Evolutionary conservation across 1,140 invertebrate species (phyloP).

Genomic region (Cydia strobilella): DNA sequence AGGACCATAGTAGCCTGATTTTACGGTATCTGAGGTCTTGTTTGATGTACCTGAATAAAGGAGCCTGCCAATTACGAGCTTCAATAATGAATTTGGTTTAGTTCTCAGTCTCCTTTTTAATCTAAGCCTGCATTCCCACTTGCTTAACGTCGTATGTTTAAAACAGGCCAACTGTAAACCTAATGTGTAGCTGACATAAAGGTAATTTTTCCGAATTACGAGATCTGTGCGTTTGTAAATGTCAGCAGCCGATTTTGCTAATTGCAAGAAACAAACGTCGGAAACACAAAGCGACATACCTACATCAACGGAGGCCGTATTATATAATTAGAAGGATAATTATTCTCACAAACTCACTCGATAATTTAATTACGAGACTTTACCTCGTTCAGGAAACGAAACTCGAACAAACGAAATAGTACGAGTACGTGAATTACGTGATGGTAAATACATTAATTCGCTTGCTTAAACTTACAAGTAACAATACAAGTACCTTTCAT

Average conservation of each 20-base stretch:
- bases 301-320: background rate
- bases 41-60: conserved; percentile 3
- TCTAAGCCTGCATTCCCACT: conserved; percentile 16
- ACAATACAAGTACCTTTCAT: too few relatives aligned
- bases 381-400: background rate
- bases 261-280: conserved; percentile 18
- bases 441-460: background rate
- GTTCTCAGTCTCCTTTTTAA: conserved; percentile 45
- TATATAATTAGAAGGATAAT: conserved; percentile 3
- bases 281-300: conserved; percentile 12
- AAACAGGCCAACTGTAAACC: background rate
- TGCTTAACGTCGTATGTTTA: background rate
- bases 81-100: conserved; percentile 53
- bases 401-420: background rate
- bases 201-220: background rate
- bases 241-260: background rate
- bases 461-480: background rate
- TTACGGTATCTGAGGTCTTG: too few relatives aligned
- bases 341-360: conserved; percentile 7
- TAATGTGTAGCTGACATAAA: background rate
- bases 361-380: background rate
- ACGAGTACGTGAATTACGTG: too few relatives aligned
- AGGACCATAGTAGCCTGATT: too few relatives aligned
- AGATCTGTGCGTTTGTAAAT: background rate
- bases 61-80: conserved; percentile 47